Evolutionary conservation across 2,113 vertebrate species (phyloP).

Genomic region (Oncorhynchus mykiss): DNA sequence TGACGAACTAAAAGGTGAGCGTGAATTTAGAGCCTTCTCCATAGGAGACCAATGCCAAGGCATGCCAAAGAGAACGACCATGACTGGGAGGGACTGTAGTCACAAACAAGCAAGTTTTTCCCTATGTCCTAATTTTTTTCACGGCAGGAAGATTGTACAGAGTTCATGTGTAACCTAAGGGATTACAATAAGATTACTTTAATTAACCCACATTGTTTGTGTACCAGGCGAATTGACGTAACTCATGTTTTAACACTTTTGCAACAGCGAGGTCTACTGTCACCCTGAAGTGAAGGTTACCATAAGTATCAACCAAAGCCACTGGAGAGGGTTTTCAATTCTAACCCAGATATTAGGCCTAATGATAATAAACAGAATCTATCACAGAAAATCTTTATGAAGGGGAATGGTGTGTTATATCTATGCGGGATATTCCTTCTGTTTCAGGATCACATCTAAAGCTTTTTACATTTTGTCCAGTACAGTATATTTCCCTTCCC

Average conservation of each 20-base stretch:
- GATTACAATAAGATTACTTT: not conserved
- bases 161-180: slow-evolving; percentile 5
- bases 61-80: not conserved
- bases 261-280: not conserved
- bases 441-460: too few relatives aligned
- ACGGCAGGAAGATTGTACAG: slow-evolving; percentile 30
- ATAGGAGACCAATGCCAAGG: slow-evolving; percentile 2
- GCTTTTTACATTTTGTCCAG: too few relatives aligned
- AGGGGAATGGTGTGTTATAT: too few relatives aligned
- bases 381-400: too few relatives aligned
- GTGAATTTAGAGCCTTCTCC: slow-evolving; percentile 4
- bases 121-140: slow-evolving; percentile 20
- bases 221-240: not conserved
- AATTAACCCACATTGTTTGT: not conserved
- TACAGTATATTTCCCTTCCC: too few relatives aligned
- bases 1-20: slow-evolving; percentile 11
- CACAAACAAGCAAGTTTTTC: not conserved
- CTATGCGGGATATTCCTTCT: too few relatives aligned
- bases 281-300: too few relatives aligned
- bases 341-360: not conserved
- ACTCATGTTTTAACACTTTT: not conserved
- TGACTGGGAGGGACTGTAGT: not conserved
- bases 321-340: not conserved
- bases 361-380: not conserved
- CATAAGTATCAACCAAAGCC: too few relatives aligned